Percentiles rank a stretch among this genome's conserved stretches.
Conservation (phyloP, 1,140 invertebrate genomes). For the Spodoptera frugiperda region DNA sequence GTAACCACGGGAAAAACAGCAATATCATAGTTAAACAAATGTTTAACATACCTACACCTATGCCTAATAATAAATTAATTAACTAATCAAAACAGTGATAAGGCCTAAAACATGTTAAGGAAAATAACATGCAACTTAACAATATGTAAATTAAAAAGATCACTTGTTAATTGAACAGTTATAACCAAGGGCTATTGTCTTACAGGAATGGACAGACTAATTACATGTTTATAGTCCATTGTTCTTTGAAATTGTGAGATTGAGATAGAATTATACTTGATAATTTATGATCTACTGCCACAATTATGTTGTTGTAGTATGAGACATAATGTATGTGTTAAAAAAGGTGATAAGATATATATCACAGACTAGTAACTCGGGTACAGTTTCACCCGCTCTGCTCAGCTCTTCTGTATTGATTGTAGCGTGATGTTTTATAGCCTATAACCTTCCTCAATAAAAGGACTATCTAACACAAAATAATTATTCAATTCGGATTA, state of each 20-base stretch:
- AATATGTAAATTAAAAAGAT: constrained; percentile 35
- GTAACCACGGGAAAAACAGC: too few relatives aligned
- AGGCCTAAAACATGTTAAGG: neutral
- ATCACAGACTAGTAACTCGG: too few relatives aligned
- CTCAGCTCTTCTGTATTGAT: too few relatives aligned
- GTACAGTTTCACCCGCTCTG: too few relatives aligned
- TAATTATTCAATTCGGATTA: too few relatives aligned
- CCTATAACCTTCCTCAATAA: too few relatives aligned
- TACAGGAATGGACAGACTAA: constrained; percentile 19
- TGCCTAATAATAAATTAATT: too few relatives aligned
- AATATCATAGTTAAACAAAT: too few relatives aligned
- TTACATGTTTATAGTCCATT: constrained; percentile 54
- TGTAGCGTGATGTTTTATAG: too few relatives aligned
- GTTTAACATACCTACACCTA: too few relatives aligned
- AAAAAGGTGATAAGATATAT: neutral
- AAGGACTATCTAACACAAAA: too few relatives aligned
- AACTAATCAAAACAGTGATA: neutral
- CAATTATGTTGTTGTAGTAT: neutral
- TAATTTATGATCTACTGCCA: constrained; percentile 22
- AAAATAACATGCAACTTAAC: neutral
- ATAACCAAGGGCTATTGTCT: constrained; percentile 46
- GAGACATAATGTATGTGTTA: neutral
- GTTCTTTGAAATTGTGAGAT: constrained; percentile 24
- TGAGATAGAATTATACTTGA: constrained; percentile 22
- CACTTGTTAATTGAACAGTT: constrained; percentile 22